phyloP scores from a whole-genome alignment of 2,797 vertebrate species.

The Spinus pinus region DNA sequence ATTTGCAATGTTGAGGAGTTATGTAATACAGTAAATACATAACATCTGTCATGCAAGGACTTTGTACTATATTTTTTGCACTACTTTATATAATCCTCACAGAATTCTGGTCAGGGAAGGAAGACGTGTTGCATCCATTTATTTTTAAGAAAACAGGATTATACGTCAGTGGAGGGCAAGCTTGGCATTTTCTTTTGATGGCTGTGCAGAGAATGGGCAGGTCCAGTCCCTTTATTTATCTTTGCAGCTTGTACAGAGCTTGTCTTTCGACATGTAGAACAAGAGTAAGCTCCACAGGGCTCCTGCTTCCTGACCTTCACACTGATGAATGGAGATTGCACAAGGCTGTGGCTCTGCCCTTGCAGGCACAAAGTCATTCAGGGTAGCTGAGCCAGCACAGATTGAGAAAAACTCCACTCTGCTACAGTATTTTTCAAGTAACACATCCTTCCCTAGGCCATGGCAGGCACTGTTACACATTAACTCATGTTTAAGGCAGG shows the following conservation, averaged over 20 bases:
- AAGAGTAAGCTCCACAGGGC: slow-evolving; percentile 33
- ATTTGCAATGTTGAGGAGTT: not conserved
- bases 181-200: not conserved
- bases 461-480: not conserved
- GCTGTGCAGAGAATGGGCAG: not conserved
- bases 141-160: not conserved
- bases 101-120: not conserved
- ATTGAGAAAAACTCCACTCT: slow-evolving; percentile 7
- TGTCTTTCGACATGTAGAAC: slow-evolving; percentile 9
- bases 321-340: slow-evolving; percentile 49
- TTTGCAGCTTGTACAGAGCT: slow-evolving; percentile 19
- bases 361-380: slow-evolving; percentile 35
- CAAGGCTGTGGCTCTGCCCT: slow-evolving; percentile 27
- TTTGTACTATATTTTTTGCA: not conserved
- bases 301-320: slow-evolving; percentile 49
- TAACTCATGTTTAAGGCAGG: not conserved
- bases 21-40: slow-evolving; percentile 5
- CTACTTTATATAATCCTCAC: slow-evolving; percentile 17
- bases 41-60: slow-evolving; percentile 19
- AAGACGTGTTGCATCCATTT: not conserved
- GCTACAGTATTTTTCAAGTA: slow-evolving; percentile 2
- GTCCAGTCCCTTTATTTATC: slow-evolving; percentile 11
- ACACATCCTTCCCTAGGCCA: not conserved
- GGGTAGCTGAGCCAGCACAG: slow-evolving; percentile 35
- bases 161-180: not conserved